Evolutionary conservation across 2,888 invertebrate species (phyloP).

Genomic region (Pemphredon lugubris): DNA sequence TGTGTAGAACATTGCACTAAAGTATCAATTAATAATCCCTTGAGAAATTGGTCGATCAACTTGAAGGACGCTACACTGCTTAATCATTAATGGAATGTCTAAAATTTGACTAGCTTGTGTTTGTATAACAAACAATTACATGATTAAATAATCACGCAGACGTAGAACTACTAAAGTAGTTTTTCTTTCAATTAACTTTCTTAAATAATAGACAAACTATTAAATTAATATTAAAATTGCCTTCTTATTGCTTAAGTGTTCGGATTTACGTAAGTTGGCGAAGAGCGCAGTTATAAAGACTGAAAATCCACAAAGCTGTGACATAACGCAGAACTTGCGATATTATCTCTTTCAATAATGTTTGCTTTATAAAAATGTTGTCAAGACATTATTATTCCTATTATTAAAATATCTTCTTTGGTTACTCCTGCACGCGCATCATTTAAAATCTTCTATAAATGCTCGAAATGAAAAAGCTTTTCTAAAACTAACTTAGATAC

Average conservation of each 20-base stretch:
- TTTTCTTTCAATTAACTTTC: conserved; percentile 24
- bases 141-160: conserved; percentile 50
- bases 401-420: conserved; percentile 55
- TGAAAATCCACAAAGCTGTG: conserved; percentile 25
- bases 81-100: conserved; percentile 56
- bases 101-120: conserved; percentile 65
- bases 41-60: conserved; percentile 48
- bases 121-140: conserved; percentile 66
- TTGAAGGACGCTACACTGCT: conserved; percentile 32
- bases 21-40: conserved; percentile 63
- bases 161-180: conserved; percentile 48
- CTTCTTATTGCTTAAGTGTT: conserved; percentile 58
- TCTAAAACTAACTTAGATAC: background rate
- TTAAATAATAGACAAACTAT: conserved; percentile 34
- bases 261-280: conserved; percentile 34
- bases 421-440: conserved; percentile 27
- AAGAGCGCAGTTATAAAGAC: conserved; percentile 29
- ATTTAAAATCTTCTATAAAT: conserved; percentile 12
- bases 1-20: conserved; percentile 75
- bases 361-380: conserved; percentile 39
- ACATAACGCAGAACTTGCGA: conserved; percentile 33
- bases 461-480: conserved; percentile 8
- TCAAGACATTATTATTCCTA: conserved; percentile 12
- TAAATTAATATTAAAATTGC: conserved; percentile 29
- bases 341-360: conserved; percentile 19